Evolutionary conservation across 2,797 vertebrate species (phyloP), one percentile per base, ranked within the genome.

Genomic region (Urocyon cinereoargenteus): DNA sequence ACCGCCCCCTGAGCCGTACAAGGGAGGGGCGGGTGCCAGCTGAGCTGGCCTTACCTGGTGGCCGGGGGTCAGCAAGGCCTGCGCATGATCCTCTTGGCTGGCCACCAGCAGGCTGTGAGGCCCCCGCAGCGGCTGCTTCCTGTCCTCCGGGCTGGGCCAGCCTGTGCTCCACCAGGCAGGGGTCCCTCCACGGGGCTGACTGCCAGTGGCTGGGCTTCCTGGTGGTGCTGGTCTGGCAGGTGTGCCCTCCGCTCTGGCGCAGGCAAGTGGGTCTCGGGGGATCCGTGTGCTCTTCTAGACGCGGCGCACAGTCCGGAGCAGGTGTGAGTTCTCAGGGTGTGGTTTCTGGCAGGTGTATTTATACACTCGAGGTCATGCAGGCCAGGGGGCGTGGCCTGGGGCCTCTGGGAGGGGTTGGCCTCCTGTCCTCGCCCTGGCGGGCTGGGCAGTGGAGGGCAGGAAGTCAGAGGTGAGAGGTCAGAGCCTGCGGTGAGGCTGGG

Each of bases 21-120:
- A 86, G 79, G 79, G 57, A 94, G 92, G 31, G 36, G 85, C 62
- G 14, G 88, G 5, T 16, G 62, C 77, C 18, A 14, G 81, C 31
- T 11, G 31, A 7, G 73, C 24, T 2, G 62, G 79, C 15, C 96
- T 97, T 94, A 98, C 98, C 97, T 97, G 96, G 91, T 0, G 22
- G 87, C 53, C 0, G 0, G 53, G 26, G 19, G 10, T 97, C 96
- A 97, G 79, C 0, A 5, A 81, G 59, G 87, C 79, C 55, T 2
- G 12, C 70, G 59, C 97, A 97, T 96, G 81, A 31, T 81, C 75
- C 16, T 59, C 72, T 61, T 7, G 26, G 21, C 12, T 1, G 18
- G 66, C 51, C 91, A n/a, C 55, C 0, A 55, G 31, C 18, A 22
- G 91, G 59, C n/a, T 51, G 72, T 3, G 26, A 36, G 62, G 57